Evolutionary conservation across 2,888 invertebrate species (phyloP).

Genomic region (Autographa pulchrina): DNA sequence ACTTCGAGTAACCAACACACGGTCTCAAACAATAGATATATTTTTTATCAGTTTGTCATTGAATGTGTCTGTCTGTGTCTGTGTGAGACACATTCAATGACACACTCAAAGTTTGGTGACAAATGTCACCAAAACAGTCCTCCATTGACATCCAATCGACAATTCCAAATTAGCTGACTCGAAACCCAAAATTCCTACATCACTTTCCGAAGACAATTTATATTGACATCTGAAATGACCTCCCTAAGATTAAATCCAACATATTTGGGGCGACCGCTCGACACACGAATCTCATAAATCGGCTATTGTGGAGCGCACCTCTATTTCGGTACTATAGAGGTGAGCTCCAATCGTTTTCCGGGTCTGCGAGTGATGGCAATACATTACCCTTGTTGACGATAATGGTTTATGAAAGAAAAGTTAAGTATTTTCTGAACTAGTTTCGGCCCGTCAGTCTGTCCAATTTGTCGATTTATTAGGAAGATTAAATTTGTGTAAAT

Average conservation of each 20-base stretch:
- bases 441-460: background rate
- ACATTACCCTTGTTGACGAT: background rate
- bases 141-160: too few relatives aligned
- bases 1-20: too few relatives aligned
- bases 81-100: too few relatives aligned
- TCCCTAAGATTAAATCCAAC: background rate
- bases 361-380: background rate
- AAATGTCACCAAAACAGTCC: too few relatives aligned
- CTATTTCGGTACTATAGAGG: background rate
- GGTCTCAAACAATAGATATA: too few relatives aligned
- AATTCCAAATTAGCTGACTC: too few relatives aligned
- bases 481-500: too few relatives aligned
- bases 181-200: too few relatives aligned
- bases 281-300: background rate
- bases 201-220: background rate
- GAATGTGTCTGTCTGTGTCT: too few relatives aligned
- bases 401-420: background rate
- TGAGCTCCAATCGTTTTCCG: background rate
- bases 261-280: background rate
- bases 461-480: background rate
- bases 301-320: background rate
- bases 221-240: background rate
- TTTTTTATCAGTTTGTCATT: too few relatives aligned
- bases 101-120: too few relatives aligned
- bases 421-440: background rate